A percentile compares a stretch with the other conserved stretches of the same genome.
Evolutionary conservation across 2,797 vertebrate genomes (phyloP).

Genomic region (Sebastiscus tertius): DNA sequence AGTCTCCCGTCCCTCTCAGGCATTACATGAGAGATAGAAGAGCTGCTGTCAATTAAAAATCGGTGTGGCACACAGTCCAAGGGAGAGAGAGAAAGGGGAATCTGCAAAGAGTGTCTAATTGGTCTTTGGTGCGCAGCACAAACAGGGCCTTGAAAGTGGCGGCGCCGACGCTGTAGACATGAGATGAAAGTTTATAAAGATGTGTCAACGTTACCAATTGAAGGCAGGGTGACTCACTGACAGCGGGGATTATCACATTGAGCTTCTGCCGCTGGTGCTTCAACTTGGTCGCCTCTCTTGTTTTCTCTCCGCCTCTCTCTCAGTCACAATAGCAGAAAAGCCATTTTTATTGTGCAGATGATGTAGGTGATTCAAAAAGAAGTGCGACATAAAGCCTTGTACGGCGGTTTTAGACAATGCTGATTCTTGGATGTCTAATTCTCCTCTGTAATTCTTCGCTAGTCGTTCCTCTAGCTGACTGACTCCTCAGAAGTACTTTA

Average conservation of each 20-base stretch:
- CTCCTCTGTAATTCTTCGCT: not conserved
- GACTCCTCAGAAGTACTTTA: constrained; percentile 6
- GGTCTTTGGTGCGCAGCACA: constrained; percentile 54
- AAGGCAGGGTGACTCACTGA: constrained; percentile 27
- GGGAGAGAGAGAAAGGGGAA: constrained; percentile 6
- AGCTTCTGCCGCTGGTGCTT: constrained; percentile 20
- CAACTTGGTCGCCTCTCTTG: constrained; percentile 3
- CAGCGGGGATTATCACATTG: constrained; percentile 19
- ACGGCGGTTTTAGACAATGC: not conserved
- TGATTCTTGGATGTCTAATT: constrained; percentile 5
- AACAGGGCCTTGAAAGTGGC: constrained; percentile 44
- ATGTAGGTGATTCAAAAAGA: not conserved
- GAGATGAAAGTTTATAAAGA: constrained; percentile 53
- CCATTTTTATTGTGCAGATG: not conserved
- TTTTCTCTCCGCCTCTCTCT: not conserved
- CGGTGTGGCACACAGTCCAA: constrained; percentile 18
- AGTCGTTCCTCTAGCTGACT: not conserved
- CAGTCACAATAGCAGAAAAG: not conserved
- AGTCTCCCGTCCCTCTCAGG: constrained; percentile 31
- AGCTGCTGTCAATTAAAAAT: constrained; percentile 62
- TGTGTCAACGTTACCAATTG: constrained; percentile 16
- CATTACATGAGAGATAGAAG: constrained; percentile 36
- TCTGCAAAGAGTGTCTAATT: constrained; percentile 65
- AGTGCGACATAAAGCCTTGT: not conserved
- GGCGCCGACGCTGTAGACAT: constrained; percentile 11